A percentile compares a stretch with the other conserved stretches of the same genome.
Conservation (phyloP, 1,140 invertebrate genomes). For the Liolophura sinensis region DNA sequence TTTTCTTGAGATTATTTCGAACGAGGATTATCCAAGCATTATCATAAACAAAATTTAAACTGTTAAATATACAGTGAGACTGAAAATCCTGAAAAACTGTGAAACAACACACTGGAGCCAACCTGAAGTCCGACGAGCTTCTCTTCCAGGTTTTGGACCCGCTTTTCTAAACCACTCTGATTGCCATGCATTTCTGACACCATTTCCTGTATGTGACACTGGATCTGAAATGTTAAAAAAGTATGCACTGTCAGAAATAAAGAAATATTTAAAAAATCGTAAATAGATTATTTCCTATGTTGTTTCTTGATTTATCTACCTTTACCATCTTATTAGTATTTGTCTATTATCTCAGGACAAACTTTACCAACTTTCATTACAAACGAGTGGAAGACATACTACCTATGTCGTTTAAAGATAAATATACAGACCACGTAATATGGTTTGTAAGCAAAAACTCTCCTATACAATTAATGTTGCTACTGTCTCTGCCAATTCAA, state of each 20-base stretch:
- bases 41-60: too few species aligned
- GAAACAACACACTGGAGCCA: not conserved
- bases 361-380: slow-evolving; percentile 6
- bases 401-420: not conserved
- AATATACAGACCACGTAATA: too few species aligned
- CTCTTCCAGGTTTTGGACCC: slow-evolving; percentile 53
- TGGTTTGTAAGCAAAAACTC: too few species aligned
- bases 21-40: too few species aligned
- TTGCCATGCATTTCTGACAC: slow-evolving; percentile 93
- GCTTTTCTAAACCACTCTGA: slow-evolving; percentile 80
- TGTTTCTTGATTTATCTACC: slow-evolving; percentile 1
- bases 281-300: not conserved
- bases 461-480: too few species aligned
- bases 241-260: slow-evolving; percentile 14
- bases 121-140: slow-evolving; percentile 48
- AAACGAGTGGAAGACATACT: slow-evolving; percentile 1
- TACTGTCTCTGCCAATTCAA: too few species aligned
- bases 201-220: slow-evolving; percentile 95
- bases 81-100: too few species aligned
- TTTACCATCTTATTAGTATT: not conserved
- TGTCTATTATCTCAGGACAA: slow-evolving; percentile 2
- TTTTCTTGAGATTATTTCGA: too few species aligned
- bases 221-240: slow-evolving; percentile 73
- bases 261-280: slow-evolving; percentile 6
- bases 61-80: too few species aligned